Percentiles rank a stretch among this genome's conserved stretches.
phyloP scores from a whole-genome alignment of 2,113 vertebrate genomes.

The Drymodes brunneopygia region DNA sequence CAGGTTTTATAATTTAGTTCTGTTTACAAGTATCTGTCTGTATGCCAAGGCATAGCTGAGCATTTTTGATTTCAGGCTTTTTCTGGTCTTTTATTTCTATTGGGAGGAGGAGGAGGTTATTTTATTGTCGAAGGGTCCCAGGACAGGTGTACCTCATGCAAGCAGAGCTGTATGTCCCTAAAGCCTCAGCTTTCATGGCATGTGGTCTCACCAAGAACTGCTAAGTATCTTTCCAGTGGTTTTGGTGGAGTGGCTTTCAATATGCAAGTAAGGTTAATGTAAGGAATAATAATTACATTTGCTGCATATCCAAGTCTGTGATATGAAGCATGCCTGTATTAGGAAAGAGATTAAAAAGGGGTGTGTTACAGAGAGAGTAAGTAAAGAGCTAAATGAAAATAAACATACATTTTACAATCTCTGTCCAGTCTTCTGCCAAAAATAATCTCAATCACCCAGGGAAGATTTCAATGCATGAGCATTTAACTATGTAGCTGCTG shows the following conservation, averaged over 20 bases:
- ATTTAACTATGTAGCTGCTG: constrained; percentile 17
- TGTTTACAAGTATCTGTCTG: background rate
- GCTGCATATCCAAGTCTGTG: background rate
- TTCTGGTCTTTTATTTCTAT: background rate
- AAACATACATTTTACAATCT: background rate
- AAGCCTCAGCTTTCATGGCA: background rate
- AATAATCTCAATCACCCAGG: background rate
- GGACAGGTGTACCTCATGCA: background rate
- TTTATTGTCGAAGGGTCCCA: background rate
- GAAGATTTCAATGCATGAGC: background rate
- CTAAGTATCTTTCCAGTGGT: background rate
- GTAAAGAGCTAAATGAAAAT: background rate
- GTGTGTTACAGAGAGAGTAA: background rate
- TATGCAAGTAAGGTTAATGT: background rate
- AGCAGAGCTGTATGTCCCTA: background rate
- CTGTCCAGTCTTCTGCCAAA: background rate
- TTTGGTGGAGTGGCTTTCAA: background rate
- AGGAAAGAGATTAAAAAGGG: background rate
- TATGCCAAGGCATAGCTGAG: background rate
- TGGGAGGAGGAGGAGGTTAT: background rate
- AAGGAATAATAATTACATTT: background rate
- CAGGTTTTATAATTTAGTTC: background rate
- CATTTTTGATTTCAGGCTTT: background rate
- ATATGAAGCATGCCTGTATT: background rate
- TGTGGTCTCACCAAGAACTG: background rate